Evolutionary conservation across 2,797 vertebrate species (phyloP), one percentile per base, ranked within the genome.

Genomic region (Amniataba percoides): DNA sequence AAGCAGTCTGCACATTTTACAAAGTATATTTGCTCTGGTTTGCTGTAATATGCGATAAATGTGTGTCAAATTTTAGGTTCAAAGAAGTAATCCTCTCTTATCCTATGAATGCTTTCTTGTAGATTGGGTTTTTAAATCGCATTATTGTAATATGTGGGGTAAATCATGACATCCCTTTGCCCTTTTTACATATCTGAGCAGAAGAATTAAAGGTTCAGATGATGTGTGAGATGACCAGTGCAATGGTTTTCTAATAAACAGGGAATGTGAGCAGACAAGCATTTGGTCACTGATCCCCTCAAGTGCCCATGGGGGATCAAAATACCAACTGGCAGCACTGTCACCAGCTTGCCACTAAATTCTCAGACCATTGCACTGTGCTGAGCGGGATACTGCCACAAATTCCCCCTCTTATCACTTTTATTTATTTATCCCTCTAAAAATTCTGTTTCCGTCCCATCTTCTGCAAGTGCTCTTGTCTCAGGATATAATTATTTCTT

Each of bases 201-300:
- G 52, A 49, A 21, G 51, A 64, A 45, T 61, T 69, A 36, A 74
- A 79, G 68, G 83, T 63, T 77, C 11, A 46, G 8, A 68, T 55
- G 52, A 61, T 46, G 72, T 60, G 48, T 11, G 21, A 65, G 34
- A 71, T 87, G 85, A 83, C 88, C 86, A 77, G 42, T 71, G 3
- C 11, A 36, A 74, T 49, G 43, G 42, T 74, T 71, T 74, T 18
- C 71, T 60, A 71, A 68, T 56, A 82, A 87, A 80, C 78, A 68
- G 39, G 5, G 49, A 61, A 10, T 51, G 46, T 48, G 64, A 56
- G 84, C 76, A 64, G 74, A 86, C 66, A 52, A 91, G 80, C 92
- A 94, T 90, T 94, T 93, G 92, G 87, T 85, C 86, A 84, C 85
- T 93, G 89, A 92, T 91, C 88, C 88, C 73, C 69, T 31, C 25